A percentile compares a stretch with the other conserved stretches of the same genome.
These are phyloP conservation scores for Aricia artaxerxes DNA, from an alignment of 2,888 invertebrate genomes.

Conservation along the genomic window DNA sequence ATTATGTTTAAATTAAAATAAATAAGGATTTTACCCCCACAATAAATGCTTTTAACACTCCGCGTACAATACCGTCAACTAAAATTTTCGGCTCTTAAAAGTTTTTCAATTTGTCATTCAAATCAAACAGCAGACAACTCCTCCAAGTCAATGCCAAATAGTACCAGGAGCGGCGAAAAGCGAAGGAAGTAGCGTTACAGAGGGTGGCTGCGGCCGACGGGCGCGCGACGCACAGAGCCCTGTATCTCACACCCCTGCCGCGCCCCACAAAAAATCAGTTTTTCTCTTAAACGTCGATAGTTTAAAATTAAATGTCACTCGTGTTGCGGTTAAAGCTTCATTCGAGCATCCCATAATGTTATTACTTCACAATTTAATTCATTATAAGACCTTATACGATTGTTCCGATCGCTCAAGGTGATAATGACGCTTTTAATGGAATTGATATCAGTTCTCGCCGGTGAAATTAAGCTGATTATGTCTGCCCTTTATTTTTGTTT, in stretches of 20 bases:
- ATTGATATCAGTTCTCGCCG: constrained; percentile 56
- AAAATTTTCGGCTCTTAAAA: not conserved
- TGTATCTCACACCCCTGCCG: constrained; percentile 53
- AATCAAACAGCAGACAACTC: constrained; percentile 56
- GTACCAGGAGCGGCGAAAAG: constrained; percentile 65
- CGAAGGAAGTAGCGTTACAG: constrained; percentile 56
- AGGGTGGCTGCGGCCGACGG: constrained; percentile 39
- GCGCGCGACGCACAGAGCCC: constrained; percentile 45
- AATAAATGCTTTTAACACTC: not conserved
- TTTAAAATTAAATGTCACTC: constrained; percentile 78
- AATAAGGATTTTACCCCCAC: not conserved
- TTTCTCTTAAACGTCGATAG: constrained; percentile 70
- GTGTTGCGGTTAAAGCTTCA: constrained; percentile 74
- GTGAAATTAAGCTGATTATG: constrained; percentile 15
- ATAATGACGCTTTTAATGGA: constrained; percentile 74
- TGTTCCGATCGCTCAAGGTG: constrained; percentile 54
- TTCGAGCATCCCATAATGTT: constrained; percentile 71
- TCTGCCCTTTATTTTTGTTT: not conserved
- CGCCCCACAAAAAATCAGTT: constrained; percentile 68
- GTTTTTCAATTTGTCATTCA: constrained; percentile 32
- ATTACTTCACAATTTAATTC: constrained; percentile 75
- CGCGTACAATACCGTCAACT: not conserved
- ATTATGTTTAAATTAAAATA: not conserved
- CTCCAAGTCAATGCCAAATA: constrained; percentile 78
- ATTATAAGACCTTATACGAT: constrained; percentile 67